Conservation (phyloP, 2,113 vertebrate genomes). For the Bubo bubo region DNA sequence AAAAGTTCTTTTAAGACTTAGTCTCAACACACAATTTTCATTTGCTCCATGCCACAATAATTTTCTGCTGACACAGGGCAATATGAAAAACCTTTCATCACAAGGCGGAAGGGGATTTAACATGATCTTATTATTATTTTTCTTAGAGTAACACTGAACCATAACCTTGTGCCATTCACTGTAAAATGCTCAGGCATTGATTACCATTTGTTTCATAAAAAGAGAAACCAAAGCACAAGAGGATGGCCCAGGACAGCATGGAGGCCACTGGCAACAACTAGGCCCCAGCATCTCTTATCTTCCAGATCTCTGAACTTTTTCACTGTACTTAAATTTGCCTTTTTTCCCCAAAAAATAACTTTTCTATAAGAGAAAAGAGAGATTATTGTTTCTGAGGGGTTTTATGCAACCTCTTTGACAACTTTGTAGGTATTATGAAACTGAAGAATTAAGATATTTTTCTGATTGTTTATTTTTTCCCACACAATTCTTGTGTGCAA, state of each 20-base stretch:
- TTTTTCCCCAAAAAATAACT: rapidly evolving
- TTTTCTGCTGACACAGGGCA: not conserved
- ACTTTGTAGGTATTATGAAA: not conserved
- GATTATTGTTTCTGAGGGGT: not conserved
- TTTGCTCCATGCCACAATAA: not conserved
- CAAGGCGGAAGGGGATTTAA: not conserved
- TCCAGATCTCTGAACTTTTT: not conserved
- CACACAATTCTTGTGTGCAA: not conserved
- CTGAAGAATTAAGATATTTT: not conserved
- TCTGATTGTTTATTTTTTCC: not conserved
- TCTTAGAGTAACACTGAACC: not conserved
- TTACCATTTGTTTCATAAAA: not conserved
- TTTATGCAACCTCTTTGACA: not conserved
- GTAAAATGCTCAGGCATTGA: not conserved
- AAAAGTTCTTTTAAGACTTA: not conserved
- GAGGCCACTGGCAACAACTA: not conserved
- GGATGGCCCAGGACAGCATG: not conserved
- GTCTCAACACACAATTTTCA: not conserved
- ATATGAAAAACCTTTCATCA: not conserved
- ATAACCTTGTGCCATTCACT: not conserved
- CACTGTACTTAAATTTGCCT: not conserved
- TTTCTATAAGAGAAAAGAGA: not conserved
- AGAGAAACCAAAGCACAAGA: not conserved
- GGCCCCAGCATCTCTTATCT: not conserved
- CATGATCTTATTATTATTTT: not conserved